phyloP scores from a whole-genome alignment of 2,888 invertebrate species.

The Cataglyphis rosenhaueri region DNA sequence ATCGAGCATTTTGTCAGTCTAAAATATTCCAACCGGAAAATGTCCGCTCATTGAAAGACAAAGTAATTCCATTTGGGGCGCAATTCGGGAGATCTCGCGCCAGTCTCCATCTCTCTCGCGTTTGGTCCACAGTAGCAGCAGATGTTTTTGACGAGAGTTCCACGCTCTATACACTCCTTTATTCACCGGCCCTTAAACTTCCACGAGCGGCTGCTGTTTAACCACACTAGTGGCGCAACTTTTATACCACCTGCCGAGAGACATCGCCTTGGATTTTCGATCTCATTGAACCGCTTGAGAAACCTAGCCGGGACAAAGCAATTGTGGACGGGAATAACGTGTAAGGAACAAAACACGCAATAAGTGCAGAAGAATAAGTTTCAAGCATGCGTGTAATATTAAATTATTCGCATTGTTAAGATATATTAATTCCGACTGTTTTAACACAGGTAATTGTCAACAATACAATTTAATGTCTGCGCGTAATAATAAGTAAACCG shows the following conservation, averaged over 20 bases:
- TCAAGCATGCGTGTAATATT: neutral
- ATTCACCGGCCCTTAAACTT: conserved; percentile 55
- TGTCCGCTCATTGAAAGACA: conserved; percentile 47
- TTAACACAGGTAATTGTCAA: conserved; percentile 24
- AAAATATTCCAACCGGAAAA: conserved; percentile 26
- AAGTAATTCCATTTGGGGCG: conserved; percentile 41
- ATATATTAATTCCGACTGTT: conserved; percentile 30
- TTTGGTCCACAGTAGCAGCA: conserved; percentile 59
- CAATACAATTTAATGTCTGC: neutral
- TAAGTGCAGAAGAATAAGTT: conserved; percentile 14
- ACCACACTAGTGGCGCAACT: conserved; percentile 65
- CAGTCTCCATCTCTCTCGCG: conserved; percentile 37
- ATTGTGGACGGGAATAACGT: conserved; percentile 6
- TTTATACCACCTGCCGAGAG: conserved; percentile 75
- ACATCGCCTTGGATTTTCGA: conserved; percentile 63
- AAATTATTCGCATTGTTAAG: neutral
- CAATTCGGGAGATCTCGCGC: conserved; percentile 31
- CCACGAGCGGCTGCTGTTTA: conserved; percentile 66
- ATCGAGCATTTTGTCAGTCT: neutral
- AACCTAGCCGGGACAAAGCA: conserved; percentile 56
- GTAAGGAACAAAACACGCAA: neutral
- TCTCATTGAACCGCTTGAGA: conserved; percentile 37
- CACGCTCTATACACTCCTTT: conserved; percentile 50
- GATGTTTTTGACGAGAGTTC: conserved; percentile 72
- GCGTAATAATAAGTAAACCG: conserved; percentile 17